Conservation (phyloP, 2,113 vertebrate species). For the Carlito syrichta region DNA sequence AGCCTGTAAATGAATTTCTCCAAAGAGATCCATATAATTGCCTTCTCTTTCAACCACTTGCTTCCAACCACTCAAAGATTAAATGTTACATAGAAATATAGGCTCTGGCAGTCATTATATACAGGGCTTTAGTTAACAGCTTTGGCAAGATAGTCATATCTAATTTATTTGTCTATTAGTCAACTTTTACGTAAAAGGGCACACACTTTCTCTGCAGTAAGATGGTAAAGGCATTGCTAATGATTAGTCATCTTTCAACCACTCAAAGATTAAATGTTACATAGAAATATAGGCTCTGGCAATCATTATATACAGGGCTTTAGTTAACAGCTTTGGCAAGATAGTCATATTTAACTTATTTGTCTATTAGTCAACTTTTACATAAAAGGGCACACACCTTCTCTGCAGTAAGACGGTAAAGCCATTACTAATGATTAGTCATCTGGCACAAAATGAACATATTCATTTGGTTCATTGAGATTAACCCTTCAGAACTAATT, state of each 20-base stretch:
- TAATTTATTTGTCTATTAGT: slow-evolving; percentile 22
- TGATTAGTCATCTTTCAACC: too few species aligned
- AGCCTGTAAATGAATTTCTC: slow-evolving; percentile 18
- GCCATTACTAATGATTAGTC: not conserved
- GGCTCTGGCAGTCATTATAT: not conserved
- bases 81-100: not conserved
- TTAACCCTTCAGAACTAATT: not conserved
- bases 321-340: slow-evolving; percentile 18
- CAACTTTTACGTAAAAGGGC: not conserved
- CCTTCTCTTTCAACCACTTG: slow-evolving; percentile 25
- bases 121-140: not conserved
- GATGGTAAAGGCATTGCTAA: too few species aligned
- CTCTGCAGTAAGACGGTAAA: not conserved
- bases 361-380: slow-evolving; percentile 20
- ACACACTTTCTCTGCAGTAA: not conserved
- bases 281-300: not conserved
- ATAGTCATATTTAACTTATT: slow-evolving; percentile 26
- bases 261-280: slow-evolving; percentile 23
- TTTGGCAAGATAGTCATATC: slow-evolving; percentile 20
- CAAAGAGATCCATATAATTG: slow-evolving; percentile 4
- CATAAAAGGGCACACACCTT: not conserved
- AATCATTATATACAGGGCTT: not conserved
- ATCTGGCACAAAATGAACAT: not conserved
- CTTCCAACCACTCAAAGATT: slow-evolving; percentile 18
- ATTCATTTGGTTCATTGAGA: not conserved